These are phyloP conservation scores for Brachyrhaphis roseni DNA, from an alignment of 2,797 vertebrate genomes.

Conservation along the genomic window DNA sequence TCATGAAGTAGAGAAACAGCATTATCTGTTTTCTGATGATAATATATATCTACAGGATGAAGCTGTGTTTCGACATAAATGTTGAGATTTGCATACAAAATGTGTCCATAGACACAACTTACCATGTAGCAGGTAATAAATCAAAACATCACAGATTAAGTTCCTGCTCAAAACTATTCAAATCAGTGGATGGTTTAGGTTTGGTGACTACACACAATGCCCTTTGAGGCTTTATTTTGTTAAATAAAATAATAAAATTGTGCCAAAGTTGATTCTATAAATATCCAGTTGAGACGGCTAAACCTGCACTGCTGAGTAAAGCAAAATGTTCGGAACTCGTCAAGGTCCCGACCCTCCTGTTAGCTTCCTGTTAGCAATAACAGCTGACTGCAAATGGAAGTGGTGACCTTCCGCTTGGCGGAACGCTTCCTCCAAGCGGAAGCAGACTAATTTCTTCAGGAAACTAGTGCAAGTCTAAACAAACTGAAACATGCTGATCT, in stretches of 20 bases:
- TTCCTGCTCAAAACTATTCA: not conserved
- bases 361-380: constrained; percentile 6
- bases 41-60: not conserved
- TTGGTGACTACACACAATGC: not conserved
- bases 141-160: not conserved
- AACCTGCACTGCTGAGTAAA: not conserved
- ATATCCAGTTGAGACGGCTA: not conserved
- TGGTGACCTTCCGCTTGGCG: constrained; percentile 1
- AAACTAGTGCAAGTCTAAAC: too few relatives aligned
- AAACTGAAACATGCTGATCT: not conserved
- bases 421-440: not conserved
- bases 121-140: not conserved
- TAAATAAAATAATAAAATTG: not conserved
- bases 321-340: not conserved
- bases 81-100: not conserved
- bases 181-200: not conserved
- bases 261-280: not conserved
- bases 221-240: not conserved
- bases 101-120: not conserved
- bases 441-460: too few relatives aligned
- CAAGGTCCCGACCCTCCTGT: not conserved
- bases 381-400: not conserved
- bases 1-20: not conserved
- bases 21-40: not conserved
- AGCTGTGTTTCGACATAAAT: not conserved